Conservation (phyloP, 2,797 vertebrate species). For the Crypturellus tataupa region DNA sequence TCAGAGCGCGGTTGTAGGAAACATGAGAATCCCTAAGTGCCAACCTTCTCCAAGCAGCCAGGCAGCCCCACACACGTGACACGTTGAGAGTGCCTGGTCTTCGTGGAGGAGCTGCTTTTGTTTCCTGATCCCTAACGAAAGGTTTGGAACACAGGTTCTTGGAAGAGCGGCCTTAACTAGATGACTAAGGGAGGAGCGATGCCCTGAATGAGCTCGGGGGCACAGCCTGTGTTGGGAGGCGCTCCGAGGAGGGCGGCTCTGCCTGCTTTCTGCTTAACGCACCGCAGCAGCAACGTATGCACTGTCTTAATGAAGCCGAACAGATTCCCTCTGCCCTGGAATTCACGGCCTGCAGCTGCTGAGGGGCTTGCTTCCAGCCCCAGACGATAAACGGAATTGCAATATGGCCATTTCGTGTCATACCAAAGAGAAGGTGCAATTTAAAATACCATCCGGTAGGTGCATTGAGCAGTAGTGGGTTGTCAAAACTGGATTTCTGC, state of each 20-base stretch:
- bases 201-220: background rate
- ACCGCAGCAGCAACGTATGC: background rate
- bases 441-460: conserved; percentile 73
- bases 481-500: conserved; percentile 65
- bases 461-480: conserved; percentile 11
- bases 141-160: background rate
- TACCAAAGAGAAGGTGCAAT: conserved; percentile 77
- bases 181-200: background rate
- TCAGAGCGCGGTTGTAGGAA: conserved; percentile 4
- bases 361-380: conserved; percentile 67
- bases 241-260: background rate
- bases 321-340: conserved; percentile 61
- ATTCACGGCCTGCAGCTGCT: conserved; percentile 61
- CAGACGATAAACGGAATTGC: conserved; percentile 54
- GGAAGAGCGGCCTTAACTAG: background rate
- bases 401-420: conserved; percentile 68
- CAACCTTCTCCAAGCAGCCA: background rate
- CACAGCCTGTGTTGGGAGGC: background rate
- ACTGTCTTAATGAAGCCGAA: conserved; percentile 71
- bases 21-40: background rate
- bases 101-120: background rate
- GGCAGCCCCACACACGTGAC: background rate
- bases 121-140: background rate
- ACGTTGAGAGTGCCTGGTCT: too few species aligned
- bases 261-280: background rate